Evolutionary conservation across 1,140 invertebrate species (phyloP).

Genomic region (Lamellibrachia luymesi): DNA sequence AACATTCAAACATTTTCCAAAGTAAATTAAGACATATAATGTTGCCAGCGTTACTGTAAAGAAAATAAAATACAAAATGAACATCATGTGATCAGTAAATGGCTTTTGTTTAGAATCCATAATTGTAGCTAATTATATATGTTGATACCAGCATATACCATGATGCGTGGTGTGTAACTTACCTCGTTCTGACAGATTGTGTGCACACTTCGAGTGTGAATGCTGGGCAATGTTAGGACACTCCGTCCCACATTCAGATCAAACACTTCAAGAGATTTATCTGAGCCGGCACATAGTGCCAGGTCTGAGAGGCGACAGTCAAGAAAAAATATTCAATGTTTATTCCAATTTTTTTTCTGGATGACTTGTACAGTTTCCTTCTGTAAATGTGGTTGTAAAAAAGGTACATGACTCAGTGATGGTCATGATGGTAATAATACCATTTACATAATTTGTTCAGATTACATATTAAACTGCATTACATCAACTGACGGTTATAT

Average conservation of each 20-base stretch:
- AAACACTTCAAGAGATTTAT: slow-evolving; percentile 50
- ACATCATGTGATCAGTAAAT: neutral
- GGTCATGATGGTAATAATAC: too few species aligned
- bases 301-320: slow-evolving; percentile 40
- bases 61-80: neutral
- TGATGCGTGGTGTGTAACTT: neutral
- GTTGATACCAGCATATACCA: neutral
- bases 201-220: slow-evolving; percentile 50
- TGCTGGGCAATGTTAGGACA: slow-evolving; percentile 42
- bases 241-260: slow-evolving; percentile 54
- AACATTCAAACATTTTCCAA: too few species aligned
- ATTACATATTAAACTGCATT: neutral
- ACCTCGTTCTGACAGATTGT: slow-evolving; percentile 53
- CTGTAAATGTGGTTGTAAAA: too few species aligned
- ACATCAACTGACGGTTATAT: too few species aligned
- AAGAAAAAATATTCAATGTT: slow-evolving; percentile 17
- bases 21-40: neutral
- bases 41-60: neutral
- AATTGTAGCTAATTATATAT: neutral
- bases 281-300: slow-evolving; percentile 52
- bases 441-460: slow-evolving; percentile 12
- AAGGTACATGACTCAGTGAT: too few species aligned
- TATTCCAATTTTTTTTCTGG: neutral
- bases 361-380: neutral
- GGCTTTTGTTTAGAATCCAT: neutral